phyloP scores from a whole-genome alignment of 2,113 vertebrate species.

The Ctenomys sociabilis region DNA sequence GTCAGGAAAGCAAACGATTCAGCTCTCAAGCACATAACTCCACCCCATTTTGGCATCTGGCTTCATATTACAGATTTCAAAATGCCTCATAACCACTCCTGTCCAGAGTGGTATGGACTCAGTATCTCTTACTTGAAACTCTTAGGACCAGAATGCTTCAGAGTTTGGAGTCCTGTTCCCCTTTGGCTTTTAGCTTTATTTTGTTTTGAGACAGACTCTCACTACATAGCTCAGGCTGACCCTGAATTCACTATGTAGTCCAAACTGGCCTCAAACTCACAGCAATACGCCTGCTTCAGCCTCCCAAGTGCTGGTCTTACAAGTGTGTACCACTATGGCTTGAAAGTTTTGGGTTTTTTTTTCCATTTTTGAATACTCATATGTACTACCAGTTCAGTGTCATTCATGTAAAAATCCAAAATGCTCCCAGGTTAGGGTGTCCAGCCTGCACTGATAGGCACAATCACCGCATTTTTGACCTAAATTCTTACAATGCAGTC shows the following conservation, averaged over 20 bases:
- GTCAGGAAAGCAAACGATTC: not conserved
- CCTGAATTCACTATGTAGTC: not conserved
- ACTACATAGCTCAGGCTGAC: not conserved
- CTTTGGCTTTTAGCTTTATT: not conserved
- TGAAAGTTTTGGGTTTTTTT: not conserved
- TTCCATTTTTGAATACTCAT: not conserved
- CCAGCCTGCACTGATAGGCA: not conserved
- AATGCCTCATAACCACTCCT: constrained; percentile 30
- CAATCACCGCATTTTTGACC: constrained; percentile 5
- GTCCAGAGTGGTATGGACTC: not conserved
- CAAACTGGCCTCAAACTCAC: not conserved
- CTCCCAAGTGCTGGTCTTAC: not conserved
- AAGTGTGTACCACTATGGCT: not conserved
- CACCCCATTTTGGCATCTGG: not conserved
- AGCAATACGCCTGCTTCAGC: not conserved
- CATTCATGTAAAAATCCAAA: not conserved
- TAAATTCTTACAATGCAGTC: not conserved
- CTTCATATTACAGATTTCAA: not conserved
- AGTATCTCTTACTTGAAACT: not conserved
- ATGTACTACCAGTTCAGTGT: not conserved
- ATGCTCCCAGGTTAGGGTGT: not conserved
- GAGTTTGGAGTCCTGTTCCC: not conserved
- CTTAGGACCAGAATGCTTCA: not conserved
- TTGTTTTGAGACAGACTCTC: not conserved
- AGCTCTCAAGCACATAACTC: constrained; percentile 8